Conservation (phyloP, 2,888 invertebrate genomes). For the Coenonympha glycerion region DNA sequence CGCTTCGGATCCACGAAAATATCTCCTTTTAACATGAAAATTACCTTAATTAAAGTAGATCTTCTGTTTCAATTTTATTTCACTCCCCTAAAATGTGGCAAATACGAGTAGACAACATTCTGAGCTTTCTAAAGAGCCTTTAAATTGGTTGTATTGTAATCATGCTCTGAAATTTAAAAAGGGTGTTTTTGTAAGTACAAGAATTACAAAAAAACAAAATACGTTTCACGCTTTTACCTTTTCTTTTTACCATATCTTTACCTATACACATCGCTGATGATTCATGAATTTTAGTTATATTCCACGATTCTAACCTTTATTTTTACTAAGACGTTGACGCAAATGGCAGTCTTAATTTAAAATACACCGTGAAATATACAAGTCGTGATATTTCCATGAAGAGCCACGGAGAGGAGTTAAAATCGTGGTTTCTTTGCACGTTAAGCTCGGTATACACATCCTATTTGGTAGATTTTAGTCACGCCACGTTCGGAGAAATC, state of each 20-base stretch:
- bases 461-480: not conserved
- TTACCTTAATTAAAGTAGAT: too few relatives aligned
- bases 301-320: conserved; percentile 11
- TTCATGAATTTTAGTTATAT: too few relatives aligned
- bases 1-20: too few relatives aligned
- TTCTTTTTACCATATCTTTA: too few relatives aligned
- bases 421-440: conserved; percentile 33
- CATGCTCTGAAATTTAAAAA: too few relatives aligned
- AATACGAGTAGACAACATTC: too few relatives aligned
- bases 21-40: too few relatives aligned
- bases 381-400: conserved; percentile 27
- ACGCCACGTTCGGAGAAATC: not conserved
- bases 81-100: not conserved
- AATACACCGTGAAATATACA: conserved; percentile 23
- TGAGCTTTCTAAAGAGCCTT: not conserved
- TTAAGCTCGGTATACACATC: conserved; percentile 17
- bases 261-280: too few relatives aligned
- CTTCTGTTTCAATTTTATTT: not conserved
- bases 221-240: too few relatives aligned
- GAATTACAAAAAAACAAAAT: too few relatives aligned
- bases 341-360: conserved; percentile 19
- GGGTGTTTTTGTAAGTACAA: too few relatives aligned
- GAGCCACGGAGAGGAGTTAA: conserved; percentile 23
- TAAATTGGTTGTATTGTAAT: too few relatives aligned
- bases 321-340: conserved; percentile 7